Percentiles rank a stretch among this genome's conserved stretches.
phyloP scores from a whole-genome alignment of 92 coral and sea anemone species.

The Galaxea fascicularis region DNA sequence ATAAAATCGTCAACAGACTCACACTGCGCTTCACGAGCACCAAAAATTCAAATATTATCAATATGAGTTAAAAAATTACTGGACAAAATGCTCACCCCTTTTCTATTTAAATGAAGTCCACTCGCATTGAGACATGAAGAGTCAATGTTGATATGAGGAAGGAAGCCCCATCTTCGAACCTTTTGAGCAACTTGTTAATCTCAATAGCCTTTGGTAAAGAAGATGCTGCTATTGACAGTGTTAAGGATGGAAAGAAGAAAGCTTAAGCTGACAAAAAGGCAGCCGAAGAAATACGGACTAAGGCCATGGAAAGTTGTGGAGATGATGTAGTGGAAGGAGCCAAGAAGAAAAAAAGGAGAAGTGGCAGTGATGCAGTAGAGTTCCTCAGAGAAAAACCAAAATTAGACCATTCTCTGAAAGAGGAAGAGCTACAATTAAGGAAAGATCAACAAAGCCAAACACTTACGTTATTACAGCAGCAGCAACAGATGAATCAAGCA shows the following conservation, averaged over 20 bases:
- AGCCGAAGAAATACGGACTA: conserved; percentile 18
- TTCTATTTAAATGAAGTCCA: too few relatives aligned
- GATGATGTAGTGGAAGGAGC: conserved; percentile 23
- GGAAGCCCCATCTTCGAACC: too few relatives aligned
- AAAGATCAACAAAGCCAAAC: conserved; percentile 38
- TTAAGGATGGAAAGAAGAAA: conserved; percentile 30
- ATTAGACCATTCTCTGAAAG: conserved; percentile 26
- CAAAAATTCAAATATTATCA: too few relatives aligned
- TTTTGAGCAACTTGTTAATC: too few relatives aligned
- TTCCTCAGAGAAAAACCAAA: conserved; percentile 40
- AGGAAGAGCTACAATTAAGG: conserved; percentile 33
- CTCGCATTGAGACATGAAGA: too few relatives aligned
- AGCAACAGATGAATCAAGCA: conserved; percentile 41
- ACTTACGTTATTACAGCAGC: conserved; percentile 52
- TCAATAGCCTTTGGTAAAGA: conserved; percentile 22
- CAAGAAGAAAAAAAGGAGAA: conserved; percentile 33
- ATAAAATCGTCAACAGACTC: too few relatives aligned
- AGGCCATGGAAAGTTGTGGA: conserved; percentile 6
- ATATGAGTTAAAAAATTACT: too few relatives aligned
- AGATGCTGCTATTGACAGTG: conserved; percentile 35
- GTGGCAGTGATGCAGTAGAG: too few relatives aligned
- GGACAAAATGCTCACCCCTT: too few relatives aligned
- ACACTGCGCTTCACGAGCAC: too few relatives aligned
- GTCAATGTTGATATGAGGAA: too few relatives aligned
- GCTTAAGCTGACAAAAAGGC: conserved; percentile 40